These are phyloP conservation scores for Drosophila azteca DNA, from an alignment of 1,140 invertebrate genomes.

Conservation along the genomic window DNA sequence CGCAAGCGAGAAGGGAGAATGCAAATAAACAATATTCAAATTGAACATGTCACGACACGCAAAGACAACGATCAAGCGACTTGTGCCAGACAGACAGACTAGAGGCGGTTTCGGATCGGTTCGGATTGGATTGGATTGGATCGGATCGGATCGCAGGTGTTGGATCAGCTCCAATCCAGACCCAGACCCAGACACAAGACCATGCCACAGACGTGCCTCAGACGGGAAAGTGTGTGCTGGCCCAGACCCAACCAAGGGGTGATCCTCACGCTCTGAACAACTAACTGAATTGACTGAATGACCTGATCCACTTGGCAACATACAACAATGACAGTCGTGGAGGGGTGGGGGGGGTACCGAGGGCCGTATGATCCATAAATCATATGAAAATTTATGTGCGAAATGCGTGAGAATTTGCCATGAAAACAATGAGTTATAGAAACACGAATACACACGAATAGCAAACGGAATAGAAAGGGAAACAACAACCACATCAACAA, in stretches of 20 bases:
- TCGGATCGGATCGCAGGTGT: background rate
- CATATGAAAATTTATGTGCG: constrained; percentile 76
- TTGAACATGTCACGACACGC: constrained; percentile 66
- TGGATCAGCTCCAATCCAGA: constrained; percentile 6
- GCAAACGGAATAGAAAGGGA: constrained; percentile 64
- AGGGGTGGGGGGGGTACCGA: too few relatives aligned
- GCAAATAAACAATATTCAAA: constrained; percentile 78
- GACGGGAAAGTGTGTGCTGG: constrained; percentile 39
- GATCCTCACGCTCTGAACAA: constrained; percentile 8
- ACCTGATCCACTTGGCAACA: constrained; percentile 73
- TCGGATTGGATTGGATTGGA: background rate
- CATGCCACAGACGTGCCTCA: constrained; percentile 27
- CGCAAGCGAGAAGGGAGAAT: constrained; percentile 23
- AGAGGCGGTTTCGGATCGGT: background rate
- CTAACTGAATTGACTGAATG: constrained; percentile 32
- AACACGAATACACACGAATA: constrained; percentile 15
- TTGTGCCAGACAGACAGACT: constrained; percentile 30
- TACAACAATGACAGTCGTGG: background rate
- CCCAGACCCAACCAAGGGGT: constrained; percentile 15
- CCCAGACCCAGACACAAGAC: constrained; percentile 24
- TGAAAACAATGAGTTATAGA: constrained; percentile 43
- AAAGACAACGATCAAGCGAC: constrained; percentile 26
- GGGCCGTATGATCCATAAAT: constrained; percentile 61
- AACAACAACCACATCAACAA: constrained; percentile 48
- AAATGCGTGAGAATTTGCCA: constrained; percentile 58